Conservation (phyloP, 35 echinoderm and acorn worm species). For the Heliocidaris erythrogramma region DNA sequence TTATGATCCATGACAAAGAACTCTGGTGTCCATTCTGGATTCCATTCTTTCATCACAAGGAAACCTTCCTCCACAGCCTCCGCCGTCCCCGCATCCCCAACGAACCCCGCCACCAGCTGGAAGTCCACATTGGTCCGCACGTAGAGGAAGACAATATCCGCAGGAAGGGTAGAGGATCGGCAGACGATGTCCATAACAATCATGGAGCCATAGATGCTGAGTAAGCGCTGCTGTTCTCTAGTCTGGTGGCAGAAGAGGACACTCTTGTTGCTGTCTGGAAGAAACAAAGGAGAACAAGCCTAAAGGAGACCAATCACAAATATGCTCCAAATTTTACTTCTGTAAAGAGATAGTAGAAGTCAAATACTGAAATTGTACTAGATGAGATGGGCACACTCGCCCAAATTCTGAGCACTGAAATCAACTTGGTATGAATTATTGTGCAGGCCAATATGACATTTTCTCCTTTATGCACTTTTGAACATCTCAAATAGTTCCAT, state of each 20-base stretch:
- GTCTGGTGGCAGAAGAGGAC: conserved; percentile 37
- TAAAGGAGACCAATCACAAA: not conserved
- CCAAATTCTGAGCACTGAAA: too few species aligned
- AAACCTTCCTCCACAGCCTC: not conserved
- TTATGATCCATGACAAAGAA: conserved; percentile 5
- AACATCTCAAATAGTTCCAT: too few species aligned
- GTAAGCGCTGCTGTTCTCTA: not conserved
- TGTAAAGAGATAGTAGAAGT: too few species aligned
- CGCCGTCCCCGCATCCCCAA: not conserved
- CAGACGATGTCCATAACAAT: conserved; percentile 15
- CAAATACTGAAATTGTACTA: too few species aligned
- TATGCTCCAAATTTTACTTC: too few species aligned
- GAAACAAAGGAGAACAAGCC: not conserved
- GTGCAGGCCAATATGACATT: too few species aligned
- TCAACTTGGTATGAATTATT: too few species aligned
- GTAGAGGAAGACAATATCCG: conserved; percentile 8
- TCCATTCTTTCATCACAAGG: not conserved
- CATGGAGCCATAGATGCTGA: conserved; percentile 4
- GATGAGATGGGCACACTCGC: too few species aligned
- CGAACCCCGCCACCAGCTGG: conserved; percentile 8
- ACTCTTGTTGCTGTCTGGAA: conserved; percentile 7
- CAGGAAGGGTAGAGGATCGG: not conserved
- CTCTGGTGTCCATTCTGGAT: conserved; percentile 17
- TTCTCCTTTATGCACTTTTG: too few species aligned
- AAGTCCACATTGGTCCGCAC: conserved; percentile 44